A percentile compares a stretch with the other conserved stretches of the same genome.
These are phyloP conservation scores for Tetrao urogallus DNA, from an alignment of 2,113 vertebrate species.

Conservation along the genomic window DNA sequence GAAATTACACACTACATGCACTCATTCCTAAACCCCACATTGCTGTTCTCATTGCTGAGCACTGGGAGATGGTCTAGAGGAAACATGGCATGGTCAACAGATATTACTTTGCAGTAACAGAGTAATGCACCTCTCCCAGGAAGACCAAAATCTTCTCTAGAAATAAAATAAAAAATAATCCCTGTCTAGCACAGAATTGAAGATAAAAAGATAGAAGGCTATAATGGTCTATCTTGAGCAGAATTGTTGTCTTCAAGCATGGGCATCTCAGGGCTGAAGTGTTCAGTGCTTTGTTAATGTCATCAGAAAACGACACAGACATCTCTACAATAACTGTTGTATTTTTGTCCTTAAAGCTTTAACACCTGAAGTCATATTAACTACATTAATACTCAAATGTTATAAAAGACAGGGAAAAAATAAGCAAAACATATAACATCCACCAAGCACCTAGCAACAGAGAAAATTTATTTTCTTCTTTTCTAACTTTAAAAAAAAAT, in stretches of 20 bases:
- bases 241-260: neutral
- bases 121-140: neutral
- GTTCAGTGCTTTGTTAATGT: neutral
- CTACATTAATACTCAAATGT: neutral
- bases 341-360: neutral
- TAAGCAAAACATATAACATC: neutral
- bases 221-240: neutral
- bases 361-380: neutral
- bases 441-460: neutral
- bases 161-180: neutral
- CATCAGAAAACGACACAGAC: neutral
- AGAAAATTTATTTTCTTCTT: neutral
- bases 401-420: neutral
- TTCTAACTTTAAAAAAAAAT: no score
- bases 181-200: neutral
- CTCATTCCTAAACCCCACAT: neutral
- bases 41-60: neutral
- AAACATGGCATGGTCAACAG: neutral
- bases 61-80: neutral
- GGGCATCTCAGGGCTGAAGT: neutral
- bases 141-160: neutral
- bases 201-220: neutral
- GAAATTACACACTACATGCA: rapidly evolving
- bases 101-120: neutral
- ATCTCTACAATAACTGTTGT: neutral